Conservation (phyloP, 2,888 invertebrate species). For the Caenorhabditis auriculariae region DNA sequence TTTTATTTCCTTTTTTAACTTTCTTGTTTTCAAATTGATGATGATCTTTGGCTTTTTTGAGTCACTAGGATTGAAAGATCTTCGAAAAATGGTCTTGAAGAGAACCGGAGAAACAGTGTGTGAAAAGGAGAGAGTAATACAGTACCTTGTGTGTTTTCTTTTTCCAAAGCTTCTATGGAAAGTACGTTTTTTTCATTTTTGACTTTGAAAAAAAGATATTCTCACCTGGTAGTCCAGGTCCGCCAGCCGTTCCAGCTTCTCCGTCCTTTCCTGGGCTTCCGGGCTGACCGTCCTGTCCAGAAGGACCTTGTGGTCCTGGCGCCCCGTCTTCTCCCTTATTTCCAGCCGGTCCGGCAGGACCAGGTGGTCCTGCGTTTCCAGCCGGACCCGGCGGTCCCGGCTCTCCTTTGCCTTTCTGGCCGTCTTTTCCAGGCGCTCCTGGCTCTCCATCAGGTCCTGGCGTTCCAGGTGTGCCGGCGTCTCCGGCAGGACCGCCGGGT, state of each 20-base stretch:
- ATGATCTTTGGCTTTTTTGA: too few species aligned
- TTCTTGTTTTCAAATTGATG: too few species aligned
- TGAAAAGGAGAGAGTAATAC: too few species aligned
- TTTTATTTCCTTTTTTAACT: too few species aligned
- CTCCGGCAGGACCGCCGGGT: slow-evolving; percentile 27
- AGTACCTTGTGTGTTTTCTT: too few species aligned
- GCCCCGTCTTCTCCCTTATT: slow-evolving; percentile 23
- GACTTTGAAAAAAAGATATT: not conserved
- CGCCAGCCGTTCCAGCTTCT: slow-evolving; percentile 30
- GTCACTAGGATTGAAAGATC: too few species aligned
- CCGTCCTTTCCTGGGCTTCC: slow-evolving; percentile 28
- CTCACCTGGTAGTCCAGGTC: slow-evolving; percentile 22
- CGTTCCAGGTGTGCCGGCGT: slow-evolving; percentile 21
- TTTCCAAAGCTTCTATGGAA: too few species aligned
- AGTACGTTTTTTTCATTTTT: too few species aligned
- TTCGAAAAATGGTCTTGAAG: too few species aligned
- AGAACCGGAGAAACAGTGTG: too few species aligned
- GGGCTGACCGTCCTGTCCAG: slow-evolving; percentile 27
- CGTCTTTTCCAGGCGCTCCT: slow-evolving; percentile 28
- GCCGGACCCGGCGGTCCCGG: slow-evolving; percentile 26
- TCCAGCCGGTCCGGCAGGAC: slow-evolving; percentile 26
- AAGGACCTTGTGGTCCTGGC: slow-evolving; percentile 33
- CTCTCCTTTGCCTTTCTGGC: slow-evolving; percentile 27
- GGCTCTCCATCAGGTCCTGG: slow-evolving; percentile 25
- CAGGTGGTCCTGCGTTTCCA: slow-evolving; percentile 28